Evolutionary conservation across 2,888 invertebrate species (phyloP).

Genomic region (Orthonevra nobilis): DNA sequence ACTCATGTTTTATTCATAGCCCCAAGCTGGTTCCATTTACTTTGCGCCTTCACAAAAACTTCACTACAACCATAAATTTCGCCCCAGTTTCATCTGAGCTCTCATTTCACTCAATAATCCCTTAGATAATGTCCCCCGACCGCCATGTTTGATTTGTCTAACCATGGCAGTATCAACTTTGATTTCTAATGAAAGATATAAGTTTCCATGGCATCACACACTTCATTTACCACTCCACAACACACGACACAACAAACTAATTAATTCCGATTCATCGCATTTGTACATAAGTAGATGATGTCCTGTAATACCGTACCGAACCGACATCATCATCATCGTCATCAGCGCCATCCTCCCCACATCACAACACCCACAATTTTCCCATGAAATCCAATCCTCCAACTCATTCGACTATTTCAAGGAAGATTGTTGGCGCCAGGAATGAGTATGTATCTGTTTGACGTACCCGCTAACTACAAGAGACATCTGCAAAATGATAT

Average conservation of each 20-base stretch:
- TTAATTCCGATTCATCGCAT: slow-evolving; percentile 67
- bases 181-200: slow-evolving; percentile 33
- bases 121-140: slow-evolving; percentile 5
- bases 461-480: neutral
- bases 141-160: slow-evolving; percentile 15
- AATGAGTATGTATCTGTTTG: slow-evolving; percentile 19
- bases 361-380: slow-evolving; percentile 1
- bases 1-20: neutral
- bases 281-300: too few species aligned
- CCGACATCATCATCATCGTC: slow-evolving; percentile 2
- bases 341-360: neutral
- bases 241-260: slow-evolving; percentile 55
- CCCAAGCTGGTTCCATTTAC: too few species aligned
- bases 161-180: slow-evolving; percentile 5
- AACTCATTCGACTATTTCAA: slow-evolving; percentile 44
- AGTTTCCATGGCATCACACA: slow-evolving; percentile 4
- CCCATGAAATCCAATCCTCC: slow-evolving; percentile 31
- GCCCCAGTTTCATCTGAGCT: neutral
- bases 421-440: slow-evolving; percentile 56
- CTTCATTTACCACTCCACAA: slow-evolving; percentile 2
- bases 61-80: too few species aligned
- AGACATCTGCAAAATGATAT: slow-evolving; percentile 23
- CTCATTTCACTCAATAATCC: slow-evolving; percentile 16
- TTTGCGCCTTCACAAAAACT: too few species aligned
- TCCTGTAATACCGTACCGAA: slow-evolving; percentile 57